Percentiles rank a stretch among this genome's conserved stretches.
These are phyloP conservation scores for Andrena dorsata DNA, from an alignment of 2,888 invertebrate genomes.

Conservation along the genomic window DNA sequence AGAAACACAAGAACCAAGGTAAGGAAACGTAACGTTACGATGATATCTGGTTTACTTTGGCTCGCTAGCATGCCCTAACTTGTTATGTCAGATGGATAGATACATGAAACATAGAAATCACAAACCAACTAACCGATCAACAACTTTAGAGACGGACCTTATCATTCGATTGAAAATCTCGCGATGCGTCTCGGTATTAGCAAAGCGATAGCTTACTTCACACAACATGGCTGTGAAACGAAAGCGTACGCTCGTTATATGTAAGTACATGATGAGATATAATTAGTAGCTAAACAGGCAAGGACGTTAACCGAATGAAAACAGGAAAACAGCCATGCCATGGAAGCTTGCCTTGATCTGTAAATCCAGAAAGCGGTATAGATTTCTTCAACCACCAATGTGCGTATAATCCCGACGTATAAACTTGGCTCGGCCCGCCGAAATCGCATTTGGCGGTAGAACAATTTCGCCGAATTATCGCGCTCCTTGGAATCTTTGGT, in stretches of 20 bases:
- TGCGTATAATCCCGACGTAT: conserved; percentile 94
- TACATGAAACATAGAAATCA: conserved; percentile 13
- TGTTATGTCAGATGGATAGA: conserved; percentile 9
- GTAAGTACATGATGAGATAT: conserved; percentile 48
- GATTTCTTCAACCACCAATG: conserved; percentile 96
- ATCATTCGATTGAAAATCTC: conserved; percentile 1
- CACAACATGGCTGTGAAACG: conserved; percentile 84
- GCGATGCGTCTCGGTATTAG: conserved; percentile 53
- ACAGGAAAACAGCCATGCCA: conserved; percentile 84
- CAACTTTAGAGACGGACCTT: background rate
- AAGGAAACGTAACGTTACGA: background rate
- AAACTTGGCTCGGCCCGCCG: conserved; percentile 86
- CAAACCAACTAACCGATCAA: conserved; percentile 9
- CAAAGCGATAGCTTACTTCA: conserved; percentile 84
- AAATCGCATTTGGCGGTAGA: conserved; percentile 21
- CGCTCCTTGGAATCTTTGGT: conserved; percentile 68
- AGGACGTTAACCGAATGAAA: conserved; percentile 65
- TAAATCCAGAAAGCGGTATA: conserved; percentile 79
- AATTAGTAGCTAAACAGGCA: conserved; percentile 74
- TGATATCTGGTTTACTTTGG: background rate
- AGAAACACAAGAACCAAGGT: background rate
- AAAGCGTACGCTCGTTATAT: conserved; percentile 71
- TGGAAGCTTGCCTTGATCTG: conserved; percentile 85
- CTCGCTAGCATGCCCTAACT: conserved; percentile 25
- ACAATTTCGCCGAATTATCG: conserved; percentile 18